Base-by-base conservation (phyloP, 2,888 invertebrate genomes). In the Tetragnatha montana region DNA sequence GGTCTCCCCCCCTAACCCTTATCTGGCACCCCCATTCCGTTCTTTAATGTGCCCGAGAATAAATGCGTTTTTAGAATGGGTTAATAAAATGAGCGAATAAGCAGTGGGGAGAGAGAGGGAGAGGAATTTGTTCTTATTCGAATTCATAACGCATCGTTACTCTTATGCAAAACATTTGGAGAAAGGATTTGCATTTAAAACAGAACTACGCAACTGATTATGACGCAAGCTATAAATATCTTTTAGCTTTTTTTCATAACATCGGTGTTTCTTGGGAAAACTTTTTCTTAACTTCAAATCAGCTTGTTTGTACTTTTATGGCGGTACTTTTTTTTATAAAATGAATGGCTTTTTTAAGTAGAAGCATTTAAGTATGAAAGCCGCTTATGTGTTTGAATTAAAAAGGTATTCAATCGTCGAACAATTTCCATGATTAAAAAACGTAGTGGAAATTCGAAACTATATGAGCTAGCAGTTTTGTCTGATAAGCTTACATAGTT, bases 61-160 rank as follows among this genome's bases (percentile, higher is more conserved):
- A 69, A 80, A 80, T 60, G 35, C 22, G 17, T 22, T 80, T 17
- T 69, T 68, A 19, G 80, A 80, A 80, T n/a, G 12, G 69, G 68
- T 35, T 80, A 80, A 69, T 68, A 80, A 80, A 80, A 80, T 60
- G 51, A 80, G 60, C 68, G 68, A 75, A 49, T 49, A 75, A 75
- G 10, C n/a, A 75, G n/a, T 17, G 47, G n/a, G 19, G 19, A 17
- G 49, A 7, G 19, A 75, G n/a, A 19, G 19, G 47, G 49, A 7
- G 19, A 75, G n/a, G 49, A 75, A 49, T 6, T 49, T 17, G 47
- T 75, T 75, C 49, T 75, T 49, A 75, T 75, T 75, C 75, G 49
- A 75, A 75, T 75, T 75, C 8, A 17, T 47, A 17, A 17, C 49
- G 14, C 19, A 49, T 75, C n/a, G 75, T 75, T 75, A n/a, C n/a